Conservation (phyloP, 2,888 invertebrate species). For the Drosophila quinaria region DNA sequence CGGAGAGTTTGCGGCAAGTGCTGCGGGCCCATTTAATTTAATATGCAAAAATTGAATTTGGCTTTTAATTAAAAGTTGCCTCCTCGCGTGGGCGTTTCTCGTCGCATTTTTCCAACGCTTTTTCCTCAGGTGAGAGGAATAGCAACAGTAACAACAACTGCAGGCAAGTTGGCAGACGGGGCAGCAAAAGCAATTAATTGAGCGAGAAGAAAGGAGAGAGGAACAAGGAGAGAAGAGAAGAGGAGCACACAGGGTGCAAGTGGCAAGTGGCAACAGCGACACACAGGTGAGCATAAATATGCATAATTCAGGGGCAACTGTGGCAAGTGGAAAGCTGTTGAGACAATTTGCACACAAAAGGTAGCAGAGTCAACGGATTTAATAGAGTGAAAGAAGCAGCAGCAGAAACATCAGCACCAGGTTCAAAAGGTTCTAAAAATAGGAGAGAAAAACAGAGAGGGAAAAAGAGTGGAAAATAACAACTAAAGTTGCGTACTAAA, state of each 20-base stretch:
- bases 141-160: slow-evolving; percentile 10
- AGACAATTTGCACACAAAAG: slow-evolving; percentile 48
- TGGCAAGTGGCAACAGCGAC: slow-evolving; percentile 22
- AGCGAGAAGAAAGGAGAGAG: slow-evolving; percentile 17
- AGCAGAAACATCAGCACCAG: slow-evolving; percentile 6
- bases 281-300: slow-evolving; percentile 76
- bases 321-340: slow-evolving; percentile 42
- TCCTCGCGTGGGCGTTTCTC: slow-evolving; percentile 31
- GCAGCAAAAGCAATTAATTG: slow-evolving; percentile 71
- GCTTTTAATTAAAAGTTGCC: slow-evolving; percentile 75
- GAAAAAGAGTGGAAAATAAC: neutral
- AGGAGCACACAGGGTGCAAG: slow-evolving; percentile 15
- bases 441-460: neutral
- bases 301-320: slow-evolving; percentile 63
- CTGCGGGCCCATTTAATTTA: slow-evolving; percentile 57
- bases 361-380: slow-evolving; percentile 17
- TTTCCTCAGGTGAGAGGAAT: slow-evolving; percentile 13
- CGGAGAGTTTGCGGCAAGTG: slow-evolving; percentile 31
- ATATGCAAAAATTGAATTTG: slow-evolving; percentile 80
- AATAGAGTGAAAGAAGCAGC: slow-evolving; percentile 35
- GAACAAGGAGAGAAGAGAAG: neutral
- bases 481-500: neutral
- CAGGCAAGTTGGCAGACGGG: slow-evolving; percentile 22
- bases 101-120: slow-evolving; percentile 30
- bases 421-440: slow-evolving; percentile 12